phyloP scores from a whole-genome alignment of 2,888 invertebrate genomes.

The Drosophila prolongata region DNA sequence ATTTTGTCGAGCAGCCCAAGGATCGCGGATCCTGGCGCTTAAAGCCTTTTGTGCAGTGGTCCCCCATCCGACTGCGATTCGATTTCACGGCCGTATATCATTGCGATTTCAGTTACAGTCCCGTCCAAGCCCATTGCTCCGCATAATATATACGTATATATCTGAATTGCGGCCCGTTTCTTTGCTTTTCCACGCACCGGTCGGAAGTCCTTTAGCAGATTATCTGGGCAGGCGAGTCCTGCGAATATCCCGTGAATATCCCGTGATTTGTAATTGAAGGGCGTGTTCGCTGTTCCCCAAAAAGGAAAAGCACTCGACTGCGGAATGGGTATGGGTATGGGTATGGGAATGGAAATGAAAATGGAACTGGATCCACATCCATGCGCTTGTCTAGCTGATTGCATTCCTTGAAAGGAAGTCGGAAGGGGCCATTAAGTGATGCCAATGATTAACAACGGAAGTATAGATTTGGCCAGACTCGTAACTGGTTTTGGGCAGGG shows the following conservation, averaged over 20 bases:
- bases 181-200: constrained; percentile 74
- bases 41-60: constrained; percentile 64
- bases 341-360: background rate
- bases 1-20: constrained; percentile 60
- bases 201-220: constrained; percentile 83
- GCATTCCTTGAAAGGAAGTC: constrained; percentile 51
- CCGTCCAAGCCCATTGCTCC: background rate
- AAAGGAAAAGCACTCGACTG: constrained; percentile 51
- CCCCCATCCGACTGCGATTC: constrained; percentile 53
- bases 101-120: constrained; percentile 73
- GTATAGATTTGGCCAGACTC: constrained; percentile 79
- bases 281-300: constrained; percentile 71
- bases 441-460: constrained; percentile 84
- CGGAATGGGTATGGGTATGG: background rate
- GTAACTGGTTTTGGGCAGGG: background rate
- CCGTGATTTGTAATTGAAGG: constrained; percentile 83
- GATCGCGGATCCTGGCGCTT: constrained; percentile 51
- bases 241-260: constrained; percentile 21
- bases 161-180: constrained; percentile 14
- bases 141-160: background rate
- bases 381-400: constrained; percentile 54
- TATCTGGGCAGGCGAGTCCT: constrained; percentile 69
- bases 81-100: constrained; percentile 80
- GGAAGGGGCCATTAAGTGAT: constrained; percentile 84
- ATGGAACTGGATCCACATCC: constrained; percentile 6